Percentiles rank a stretch among this genome's conserved stretches.
Conservation (phyloP, 2,888 invertebrate genomes). For the Ormyrus pomaceus region DNA sequence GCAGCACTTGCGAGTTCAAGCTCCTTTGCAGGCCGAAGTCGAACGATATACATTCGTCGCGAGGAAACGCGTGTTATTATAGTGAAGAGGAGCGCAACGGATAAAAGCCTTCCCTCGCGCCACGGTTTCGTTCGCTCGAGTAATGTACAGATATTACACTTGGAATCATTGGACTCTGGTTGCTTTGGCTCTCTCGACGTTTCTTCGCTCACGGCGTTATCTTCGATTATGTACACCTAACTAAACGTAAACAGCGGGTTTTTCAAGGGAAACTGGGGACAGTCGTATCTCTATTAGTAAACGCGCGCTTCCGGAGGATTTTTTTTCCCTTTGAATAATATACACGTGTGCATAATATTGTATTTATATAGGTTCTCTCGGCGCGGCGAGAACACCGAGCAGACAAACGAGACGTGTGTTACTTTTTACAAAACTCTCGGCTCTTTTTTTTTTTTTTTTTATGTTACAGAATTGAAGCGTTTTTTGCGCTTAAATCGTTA, state of each 20-base stretch:
- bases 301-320: not conserved
- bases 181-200: conserved; percentile 45
- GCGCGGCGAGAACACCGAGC: conserved; percentile 3
- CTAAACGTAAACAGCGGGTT: conserved; percentile 58
- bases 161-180: no score
- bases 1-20: conserved; percentile 69
- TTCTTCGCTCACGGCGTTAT: conserved; percentile 60
- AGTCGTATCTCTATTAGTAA: not conserved
- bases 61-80: conserved; percentile 6
- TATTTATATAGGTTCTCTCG: not conserved
- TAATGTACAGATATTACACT: no score
- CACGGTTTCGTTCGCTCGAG: no score
- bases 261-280: not conserved
- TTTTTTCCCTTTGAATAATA: not conserved
- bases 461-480: no score
- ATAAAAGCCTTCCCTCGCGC: no score
- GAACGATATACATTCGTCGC: conserved; percentile 22
- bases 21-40: conserved; percentile 60
- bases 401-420: conserved; percentile 23
- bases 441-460: no score
- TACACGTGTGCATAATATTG: not conserved
- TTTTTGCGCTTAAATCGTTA: no score
- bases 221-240: conserved; percentile 64
- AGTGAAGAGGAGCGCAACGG: no score
- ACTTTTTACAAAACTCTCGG: no score